Evolutionary conservation across 2,888 invertebrate genomes (phyloP), one percentile per base, ranked within the genome.

Genomic region (Rhyacophila evoluta): DNA sequence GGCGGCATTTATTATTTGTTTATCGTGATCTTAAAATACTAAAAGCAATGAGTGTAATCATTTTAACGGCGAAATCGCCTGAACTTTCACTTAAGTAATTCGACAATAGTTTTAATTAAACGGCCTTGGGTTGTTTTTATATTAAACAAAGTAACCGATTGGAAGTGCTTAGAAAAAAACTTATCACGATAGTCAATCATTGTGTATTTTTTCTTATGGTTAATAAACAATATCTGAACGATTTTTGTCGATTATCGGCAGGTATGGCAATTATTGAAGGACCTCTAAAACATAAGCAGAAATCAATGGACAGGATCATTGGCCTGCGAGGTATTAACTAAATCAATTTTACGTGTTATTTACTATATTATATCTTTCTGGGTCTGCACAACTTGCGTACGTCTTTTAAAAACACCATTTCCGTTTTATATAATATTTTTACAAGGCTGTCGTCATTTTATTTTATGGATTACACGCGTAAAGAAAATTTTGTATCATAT

Each of bases 11-110:
- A 29, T 72, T 38, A 73, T 55, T 41, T 36, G 55, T 71, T 37
- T 25, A 55, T 81, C 81, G 81, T 79, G 81, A 79, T 79, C 74
- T 15, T 15, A 72, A 33, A 81, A 81, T 79, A 81, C 79, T 81
- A 77, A 67, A 76, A 70, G 41, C 73, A 73, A 78, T 38, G 67
- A 36, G 72, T 77, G 78, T 55, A 69, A 80, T 68, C 36, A 67
- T 79, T 79, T 74, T 76, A 72, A 75, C 39, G 37, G 55, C 28
- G 33, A 15, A 75, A 72, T 72, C 71, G 28, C 27, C 28, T 72
- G 10, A 72, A 75, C 81, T 81, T 81, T 81, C 81, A 74, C 81
- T 79, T 72, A 41, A 36, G 78, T 78, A 75, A 80, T 78, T 79
- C 77, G 75, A 81, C 79, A 79, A 78, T 78, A 71, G 75, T 36